Base-by-base conservation (phyloP, 2,797 vertebrate genomes). In the Liparis tanakae region DNA sequence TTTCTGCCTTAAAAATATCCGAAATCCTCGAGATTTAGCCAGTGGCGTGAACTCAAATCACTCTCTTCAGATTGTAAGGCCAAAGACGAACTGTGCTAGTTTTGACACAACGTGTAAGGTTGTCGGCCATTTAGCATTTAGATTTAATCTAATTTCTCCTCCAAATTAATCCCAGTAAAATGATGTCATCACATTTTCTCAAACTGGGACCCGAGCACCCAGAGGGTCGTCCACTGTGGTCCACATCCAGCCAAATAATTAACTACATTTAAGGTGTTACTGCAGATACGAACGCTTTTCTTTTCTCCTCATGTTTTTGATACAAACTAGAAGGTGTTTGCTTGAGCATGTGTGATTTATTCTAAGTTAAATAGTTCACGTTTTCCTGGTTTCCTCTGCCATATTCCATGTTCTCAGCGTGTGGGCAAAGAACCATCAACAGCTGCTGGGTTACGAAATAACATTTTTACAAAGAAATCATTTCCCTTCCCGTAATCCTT, bases 1-100 rank as follows among this genome's bases (percentile, higher is more conserved):
- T 73, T 79, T 84, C 79, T 83, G 82, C 84, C 84, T 91, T 87
- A 89, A 84, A 85, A 30, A n/a, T 5, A 60, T 71, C 36, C 1
- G 25, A 2, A 67, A 43, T n/a, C 60, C 53, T 55, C 53, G 7
- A 53, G 8, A 5, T 60, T 36, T 20, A 51, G n/a, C 53, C 18
- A 14, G 18, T 15, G 34, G 25, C 10, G 22, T 54, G 15, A 37
- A 72, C 30, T 67, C 20, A 25, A 68, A 59, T 33, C 7, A 15
- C 48, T 74, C 54, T 72, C 46, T 20, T 65, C 10, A 20, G 43
- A 79, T 65, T 64, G 43, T 25, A 34, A 5, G 33, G 54, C 43
- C 48, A 25, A 20, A 61, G 33, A 25, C 43, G 17, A 54, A 14
- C 37, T n/a, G 9, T 54, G 36, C 53, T 44, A 43, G 18, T 46